These are phyloP conservation scores for Lycopodina hypogea DNA, from an alignment of 37 sponge, comb jelly and placozoan genomes.

Conservation along the genomic window DNA sequence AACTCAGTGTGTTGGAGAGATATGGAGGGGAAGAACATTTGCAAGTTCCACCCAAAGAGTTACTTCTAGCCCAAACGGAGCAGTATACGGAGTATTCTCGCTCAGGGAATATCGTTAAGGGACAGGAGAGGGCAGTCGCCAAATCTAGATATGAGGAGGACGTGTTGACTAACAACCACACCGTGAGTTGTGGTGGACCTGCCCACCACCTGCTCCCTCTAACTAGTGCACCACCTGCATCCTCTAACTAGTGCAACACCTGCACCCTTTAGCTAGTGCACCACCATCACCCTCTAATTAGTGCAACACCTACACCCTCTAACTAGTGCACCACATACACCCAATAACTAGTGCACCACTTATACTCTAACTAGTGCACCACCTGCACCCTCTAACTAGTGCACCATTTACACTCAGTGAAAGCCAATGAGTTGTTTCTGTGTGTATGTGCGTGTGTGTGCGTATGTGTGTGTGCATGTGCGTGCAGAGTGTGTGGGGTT, in stretches of 20 bases:
- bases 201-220: background rate
- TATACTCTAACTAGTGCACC: too few relatives aligned
- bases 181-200: slow-evolving; percentile 46
- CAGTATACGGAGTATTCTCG: slow-evolving; percentile 95
- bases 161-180: slow-evolving; percentile 87
- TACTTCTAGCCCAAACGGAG: slow-evolving; percentile 93
- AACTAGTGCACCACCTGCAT: too few relatives aligned
- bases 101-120: slow-evolving; percentile 82
- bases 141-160: slow-evolving; percentile 97
- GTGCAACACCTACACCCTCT: too few relatives aligned
- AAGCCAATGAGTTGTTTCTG: background rate
- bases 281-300: too few relatives aligned
- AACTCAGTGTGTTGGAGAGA: slow-evolving; percentile 74
- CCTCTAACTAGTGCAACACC: background rate
- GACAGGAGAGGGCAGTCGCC: slow-evolving; percentile 90
- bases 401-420: too few relatives aligned
- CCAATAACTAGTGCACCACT: too few relatives aligned
- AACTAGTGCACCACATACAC: too few relatives aligned
- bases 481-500: slow-evolving; percentile 90
- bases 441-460: slow-evolving; percentile 1
- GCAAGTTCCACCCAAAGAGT: slow-evolving; percentile 89
- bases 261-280: background rate
- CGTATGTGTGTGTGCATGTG: background rate
- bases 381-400: too few relatives aligned
- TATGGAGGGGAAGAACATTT: slow-evolving; percentile 98